A percentile compares a stretch with the other conserved stretches of the same genome.
phyloP scores from a whole-genome alignment of 2,888 invertebrate genomes.

The Acronicta psi region DNA sequence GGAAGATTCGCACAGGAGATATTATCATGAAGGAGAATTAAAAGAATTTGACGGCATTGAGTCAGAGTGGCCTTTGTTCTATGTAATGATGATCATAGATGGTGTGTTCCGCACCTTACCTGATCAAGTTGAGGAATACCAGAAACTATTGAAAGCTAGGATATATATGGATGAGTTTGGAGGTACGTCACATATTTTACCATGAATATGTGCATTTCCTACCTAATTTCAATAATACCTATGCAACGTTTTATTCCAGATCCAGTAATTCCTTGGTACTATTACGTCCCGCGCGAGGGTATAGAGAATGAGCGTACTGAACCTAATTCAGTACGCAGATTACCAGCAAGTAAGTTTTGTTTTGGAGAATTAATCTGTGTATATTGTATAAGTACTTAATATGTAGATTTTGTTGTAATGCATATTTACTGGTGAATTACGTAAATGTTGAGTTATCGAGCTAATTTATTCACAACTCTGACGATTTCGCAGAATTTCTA shows the following conservation, averaged over 20 bases:
- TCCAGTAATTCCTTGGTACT: conserved; percentile 98
- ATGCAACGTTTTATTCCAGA: conserved; percentile 86
- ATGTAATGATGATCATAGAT: conserved; percentile 98
- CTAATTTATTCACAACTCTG: too few relatives aligned
- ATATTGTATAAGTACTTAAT: not conserved
- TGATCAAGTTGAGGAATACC: conserved; percentile 97
- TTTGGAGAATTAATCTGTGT: not conserved
- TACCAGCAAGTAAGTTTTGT: conserved; percentile 89
- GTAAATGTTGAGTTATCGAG: too few relatives aligned
- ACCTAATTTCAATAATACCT: not conserved
- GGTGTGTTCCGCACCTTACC: conserved; percentile 96
- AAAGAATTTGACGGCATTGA: conserved; percentile 98
- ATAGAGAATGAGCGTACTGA: conserved; percentile 92
- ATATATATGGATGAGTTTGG: conserved; percentile 95
- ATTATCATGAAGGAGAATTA: conserved; percentile 97
- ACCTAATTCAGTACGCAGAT: conserved; percentile 91
- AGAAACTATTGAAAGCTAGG: conserved; percentile 94
- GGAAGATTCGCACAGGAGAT: conserved; percentile 94
- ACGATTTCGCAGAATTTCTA: too few relatives aligned
- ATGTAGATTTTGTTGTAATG: too few relatives aligned
- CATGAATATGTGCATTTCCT: too few relatives aligned
- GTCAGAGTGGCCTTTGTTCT: conserved; percentile 99
- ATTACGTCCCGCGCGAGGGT: conserved; percentile 93
- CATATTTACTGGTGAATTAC: too few relatives aligned
- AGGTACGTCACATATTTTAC: conserved; percentile 81